A percentile compares a stretch with the other conserved stretches of the same genome.
phyloP scores from a whole-genome alignment of 2,797 vertebrate genomes.

The Platalea minor region DNA sequence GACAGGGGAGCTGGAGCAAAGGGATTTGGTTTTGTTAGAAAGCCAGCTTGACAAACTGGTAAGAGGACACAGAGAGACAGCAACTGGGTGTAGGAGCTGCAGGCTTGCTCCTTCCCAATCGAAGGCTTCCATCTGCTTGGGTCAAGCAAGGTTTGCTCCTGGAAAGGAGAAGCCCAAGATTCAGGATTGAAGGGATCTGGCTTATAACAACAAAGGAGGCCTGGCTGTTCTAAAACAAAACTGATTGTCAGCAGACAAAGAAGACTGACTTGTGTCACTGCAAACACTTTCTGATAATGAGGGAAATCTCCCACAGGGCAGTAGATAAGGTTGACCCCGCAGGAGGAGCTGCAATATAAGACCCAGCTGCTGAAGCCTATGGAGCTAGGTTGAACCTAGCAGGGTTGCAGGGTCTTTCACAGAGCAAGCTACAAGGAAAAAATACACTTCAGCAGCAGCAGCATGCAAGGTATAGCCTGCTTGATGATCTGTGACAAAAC shows the following conservation, averaged over 20 bases:
- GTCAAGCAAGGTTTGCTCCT: not conserved
- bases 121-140: not conserved
- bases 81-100: not conserved
- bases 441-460: not conserved
- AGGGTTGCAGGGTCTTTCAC: not conserved
- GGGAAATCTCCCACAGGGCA: not conserved
- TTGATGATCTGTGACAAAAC: not conserved
- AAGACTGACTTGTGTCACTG: not conserved
- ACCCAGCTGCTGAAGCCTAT: not conserved
- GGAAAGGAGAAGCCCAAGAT: not conserved
- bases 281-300: slow-evolving; percentile 4
- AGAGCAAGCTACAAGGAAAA: not conserved
- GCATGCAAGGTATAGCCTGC: not conserved
- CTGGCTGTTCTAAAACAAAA: not conserved
- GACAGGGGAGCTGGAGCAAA: not conserved
- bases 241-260: slow-evolving; percentile 24
- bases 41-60: not conserved
- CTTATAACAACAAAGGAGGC: not conserved
- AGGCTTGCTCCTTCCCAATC: not conserved
- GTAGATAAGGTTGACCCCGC: not conserved
- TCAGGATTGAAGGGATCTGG: not conserved
- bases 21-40: not conserved
- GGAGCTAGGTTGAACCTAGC: not conserved
- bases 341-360: not conserved
- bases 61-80: not conserved